Evolutionary conservation across 2,888 invertebrate genomes (phyloP).

Genomic region (Rhagonycha fulva): DNA sequence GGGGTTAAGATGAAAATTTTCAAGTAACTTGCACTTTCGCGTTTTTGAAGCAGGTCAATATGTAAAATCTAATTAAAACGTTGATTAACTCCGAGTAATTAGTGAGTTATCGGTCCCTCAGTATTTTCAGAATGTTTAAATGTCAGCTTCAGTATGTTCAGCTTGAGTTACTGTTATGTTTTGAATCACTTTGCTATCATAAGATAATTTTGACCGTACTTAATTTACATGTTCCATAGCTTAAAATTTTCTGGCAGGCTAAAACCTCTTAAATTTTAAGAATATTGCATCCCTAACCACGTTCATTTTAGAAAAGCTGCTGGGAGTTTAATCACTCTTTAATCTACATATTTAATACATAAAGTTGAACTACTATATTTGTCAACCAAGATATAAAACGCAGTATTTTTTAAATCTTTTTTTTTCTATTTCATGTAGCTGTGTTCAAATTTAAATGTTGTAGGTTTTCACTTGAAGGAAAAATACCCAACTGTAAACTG

Average conservation of each 20-base stretch:
- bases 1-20: neutral
- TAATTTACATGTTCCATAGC: constrained; percentile 12
- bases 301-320: constrained; percentile 2
- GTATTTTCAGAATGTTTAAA: neutral
- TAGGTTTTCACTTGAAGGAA: neutral
- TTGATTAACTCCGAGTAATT: neutral
- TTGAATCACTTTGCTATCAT: constrained; percentile 4
- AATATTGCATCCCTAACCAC: constrained; percentile 9
- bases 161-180: neutral
- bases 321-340: constrained; percentile 19
- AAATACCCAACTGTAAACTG: neutral
- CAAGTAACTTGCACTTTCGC: neutral
- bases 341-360: constrained; percentile 32
- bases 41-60: neutral
- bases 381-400: constrained; percentile 18
- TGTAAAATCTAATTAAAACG: neutral
- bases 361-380: constrained; percentile 22
- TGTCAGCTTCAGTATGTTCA: neutral
- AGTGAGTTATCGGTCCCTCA: neutral
- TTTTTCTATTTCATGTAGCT: neutral
- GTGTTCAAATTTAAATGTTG: neutral
- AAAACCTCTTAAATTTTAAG: constrained; percentile 14
- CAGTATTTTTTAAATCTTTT: neutral
- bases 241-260: constrained; percentile 9
- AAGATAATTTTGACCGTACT: constrained; percentile 14